Evolutionary conservation across 2,888 invertebrate genomes (phyloP).

Genomic region (Smittia aterrima): DNA sequence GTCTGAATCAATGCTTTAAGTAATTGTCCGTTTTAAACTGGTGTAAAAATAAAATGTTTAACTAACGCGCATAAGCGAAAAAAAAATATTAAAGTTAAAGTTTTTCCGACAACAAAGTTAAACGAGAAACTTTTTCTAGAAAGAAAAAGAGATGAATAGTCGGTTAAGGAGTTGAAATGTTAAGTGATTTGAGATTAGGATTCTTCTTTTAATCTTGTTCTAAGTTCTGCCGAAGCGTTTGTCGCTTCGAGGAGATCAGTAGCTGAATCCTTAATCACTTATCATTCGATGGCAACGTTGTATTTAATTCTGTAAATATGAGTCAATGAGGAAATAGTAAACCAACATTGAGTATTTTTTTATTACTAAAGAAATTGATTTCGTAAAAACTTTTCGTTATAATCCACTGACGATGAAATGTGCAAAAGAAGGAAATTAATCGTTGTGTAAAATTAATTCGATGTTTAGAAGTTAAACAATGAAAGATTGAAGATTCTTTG

Average conservation of each 20-base stretch:
- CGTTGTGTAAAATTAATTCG: neutral
- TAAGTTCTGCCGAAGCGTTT: too few relatives aligned
- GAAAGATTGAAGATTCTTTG: neutral
- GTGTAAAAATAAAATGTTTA: neutral
- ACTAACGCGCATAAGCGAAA: neutral
- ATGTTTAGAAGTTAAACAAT: neutral
- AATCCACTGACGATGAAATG: neutral
- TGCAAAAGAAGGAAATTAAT: neutral
- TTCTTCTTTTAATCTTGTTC: too few relatives aligned
- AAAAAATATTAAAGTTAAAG: neutral
- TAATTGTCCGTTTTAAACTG: neutral
- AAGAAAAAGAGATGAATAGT: neutral
- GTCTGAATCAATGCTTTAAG: slow-evolving; percentile 12
- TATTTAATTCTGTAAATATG: slow-evolving; percentile 3
- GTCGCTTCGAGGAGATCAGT: too few relatives aligned
- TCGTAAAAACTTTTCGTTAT: too few relatives aligned
- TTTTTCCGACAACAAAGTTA: neutral
- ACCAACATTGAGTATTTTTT: neutral
- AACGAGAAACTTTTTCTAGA: neutral
- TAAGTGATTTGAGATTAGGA: too few relatives aligned
- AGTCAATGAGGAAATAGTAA: neutral
- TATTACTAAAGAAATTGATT: too few relatives aligned
- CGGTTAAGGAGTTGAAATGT: too few relatives aligned
- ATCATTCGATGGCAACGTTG: neutral
- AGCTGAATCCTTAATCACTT: too few relatives aligned